Conservation (phyloP, 2,113 vertebrate genomes). For the Sphaerodactylus townsendi region DNA sequence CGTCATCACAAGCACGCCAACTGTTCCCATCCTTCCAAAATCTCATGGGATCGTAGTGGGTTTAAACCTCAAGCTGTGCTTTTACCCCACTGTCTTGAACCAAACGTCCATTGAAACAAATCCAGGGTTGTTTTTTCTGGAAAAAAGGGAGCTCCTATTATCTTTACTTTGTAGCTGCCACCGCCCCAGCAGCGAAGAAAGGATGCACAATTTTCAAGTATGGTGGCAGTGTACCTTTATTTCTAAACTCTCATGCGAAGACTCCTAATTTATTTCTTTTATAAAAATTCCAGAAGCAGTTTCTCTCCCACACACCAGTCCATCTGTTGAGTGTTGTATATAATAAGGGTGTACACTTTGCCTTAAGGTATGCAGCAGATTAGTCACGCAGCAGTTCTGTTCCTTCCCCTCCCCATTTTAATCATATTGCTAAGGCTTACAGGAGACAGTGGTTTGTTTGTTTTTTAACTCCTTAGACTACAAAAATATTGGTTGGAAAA, state of each 20-base stretch:
- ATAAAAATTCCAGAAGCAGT: background rate
- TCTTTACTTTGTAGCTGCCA: background rate
- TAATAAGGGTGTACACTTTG: background rate
- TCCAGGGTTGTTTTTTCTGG: no score
- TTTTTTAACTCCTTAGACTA: background rate
- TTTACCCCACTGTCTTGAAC: background rate
- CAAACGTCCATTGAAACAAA: no score
- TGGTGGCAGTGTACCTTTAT: background rate
- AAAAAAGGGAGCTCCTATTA: background rate
- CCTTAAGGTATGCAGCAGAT: rapidly evolving
- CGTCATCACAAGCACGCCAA: background rate
- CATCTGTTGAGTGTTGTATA: rapidly evolving
- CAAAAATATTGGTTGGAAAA: background rate
- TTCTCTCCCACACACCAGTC: rapidly evolving
- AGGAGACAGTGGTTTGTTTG: background rate
- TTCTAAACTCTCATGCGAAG: no score
- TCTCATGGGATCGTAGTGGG: background rate
- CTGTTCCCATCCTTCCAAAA: background rate
- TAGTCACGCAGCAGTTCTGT: background rate
- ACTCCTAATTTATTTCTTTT: background rate
- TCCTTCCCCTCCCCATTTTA: background rate
- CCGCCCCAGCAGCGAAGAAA: background rate
- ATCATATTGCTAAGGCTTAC: background rate
- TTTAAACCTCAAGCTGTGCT: background rate
- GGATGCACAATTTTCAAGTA: background rate